These are phyloP conservation scores for Deilephila elpenor DNA, from an alignment of 2,888 invertebrate genomes.

Conservation along the genomic window DNA sequence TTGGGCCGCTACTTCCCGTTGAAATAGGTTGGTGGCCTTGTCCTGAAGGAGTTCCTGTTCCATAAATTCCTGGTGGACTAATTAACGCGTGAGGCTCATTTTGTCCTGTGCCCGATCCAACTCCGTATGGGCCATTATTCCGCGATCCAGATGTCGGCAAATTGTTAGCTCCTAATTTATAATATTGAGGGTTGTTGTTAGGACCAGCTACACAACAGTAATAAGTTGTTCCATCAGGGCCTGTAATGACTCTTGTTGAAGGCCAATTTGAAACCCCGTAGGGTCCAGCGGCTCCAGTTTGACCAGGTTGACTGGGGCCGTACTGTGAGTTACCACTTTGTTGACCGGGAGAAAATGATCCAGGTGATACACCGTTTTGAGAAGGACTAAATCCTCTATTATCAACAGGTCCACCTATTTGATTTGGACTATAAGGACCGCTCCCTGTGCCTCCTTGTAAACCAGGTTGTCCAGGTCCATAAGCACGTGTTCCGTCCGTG, in stretches of 20 bases:
- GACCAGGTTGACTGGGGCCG: slow-evolving; percentile 1
- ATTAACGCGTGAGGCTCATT: slow-evolving; percentile 21
- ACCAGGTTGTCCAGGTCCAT: slow-evolving; percentile 7
- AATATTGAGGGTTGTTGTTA: slow-evolving; percentile 46
- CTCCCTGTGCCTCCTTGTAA: slow-evolving; percentile 10
- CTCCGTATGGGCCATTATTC: slow-evolving; percentile 31
- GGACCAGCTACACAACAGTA: slow-evolving; percentile 57
- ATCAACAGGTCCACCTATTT: slow-evolving; percentile 28
- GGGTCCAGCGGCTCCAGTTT: slow-evolving; percentile 28
- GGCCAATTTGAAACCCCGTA: slow-evolving; percentile 48
- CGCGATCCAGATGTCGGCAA: slow-evolving; percentile 25
- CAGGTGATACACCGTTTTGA: slow-evolving; percentile 11
- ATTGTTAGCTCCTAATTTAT: slow-evolving; percentile 35
- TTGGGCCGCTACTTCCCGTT: not conserved
- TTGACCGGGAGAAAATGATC: not conserved
- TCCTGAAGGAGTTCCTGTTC: not conserved
- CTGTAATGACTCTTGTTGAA: slow-evolving; percentile 45
- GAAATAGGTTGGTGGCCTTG: not conserved
- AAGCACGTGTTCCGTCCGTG: not conserved
- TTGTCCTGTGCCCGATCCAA: slow-evolving; percentile 23
- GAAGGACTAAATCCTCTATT: not conserved
- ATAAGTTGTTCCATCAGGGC: slow-evolving; percentile 53
- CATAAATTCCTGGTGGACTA: slow-evolving; percentile 17
- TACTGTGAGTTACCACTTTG: slow-evolving; percentile 10
- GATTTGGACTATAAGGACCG: slow-evolving; percentile 39